Base-by-base conservation (phyloP, 1,140 invertebrate species). In the Cotesia typhae region DNA sequence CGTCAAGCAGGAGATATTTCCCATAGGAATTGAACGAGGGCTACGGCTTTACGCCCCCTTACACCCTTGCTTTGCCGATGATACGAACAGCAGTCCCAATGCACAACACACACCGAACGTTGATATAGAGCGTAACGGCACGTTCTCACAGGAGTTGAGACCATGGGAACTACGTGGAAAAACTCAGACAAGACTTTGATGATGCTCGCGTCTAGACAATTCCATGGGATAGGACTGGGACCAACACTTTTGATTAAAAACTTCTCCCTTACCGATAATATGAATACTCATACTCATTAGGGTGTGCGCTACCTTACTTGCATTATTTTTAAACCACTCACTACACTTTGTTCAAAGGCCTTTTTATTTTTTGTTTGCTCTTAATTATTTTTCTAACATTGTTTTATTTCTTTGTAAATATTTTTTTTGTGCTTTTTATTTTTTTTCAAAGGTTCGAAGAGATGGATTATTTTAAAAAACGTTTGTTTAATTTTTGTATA, bases 81-180 rank as follows among this genome's bases (percentile, higher is more conserved):
- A 28, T 53, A 63, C 64, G 5, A 20, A 47, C 41, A 47, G 41
- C 41, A 47, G 51, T 52, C 59, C 66, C 28, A 28, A 28, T 28
- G 28, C 28, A 28, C 28, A 28, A 28, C 28, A 28, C 28, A 28
- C 28, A 28, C 28, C 28, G 28, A 37, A 65, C 64, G 64, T 75
- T 71, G 70, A 70, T 64, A 57, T 69, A 64, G 67, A 66, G 38
- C 59, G 73, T 73, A 75, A 70, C 68, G 77, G 67, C 67, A 74
- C 60, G 80, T 84, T 84, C 82, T 81, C 84, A 84, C 83, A 81
- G 79, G 82, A 83, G 73, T 72, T 64, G 63, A 7, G 75, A 71
- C 79, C 81, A 80, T 84, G 81, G 79, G 80, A 83, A 83, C 80
- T 77, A 52, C 41, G 51, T 53, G 66, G 52, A 74, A 69, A 72